Conservation (phyloP, 2,888 invertebrate species). For the Tanytarsus gracilentus region DNA sequence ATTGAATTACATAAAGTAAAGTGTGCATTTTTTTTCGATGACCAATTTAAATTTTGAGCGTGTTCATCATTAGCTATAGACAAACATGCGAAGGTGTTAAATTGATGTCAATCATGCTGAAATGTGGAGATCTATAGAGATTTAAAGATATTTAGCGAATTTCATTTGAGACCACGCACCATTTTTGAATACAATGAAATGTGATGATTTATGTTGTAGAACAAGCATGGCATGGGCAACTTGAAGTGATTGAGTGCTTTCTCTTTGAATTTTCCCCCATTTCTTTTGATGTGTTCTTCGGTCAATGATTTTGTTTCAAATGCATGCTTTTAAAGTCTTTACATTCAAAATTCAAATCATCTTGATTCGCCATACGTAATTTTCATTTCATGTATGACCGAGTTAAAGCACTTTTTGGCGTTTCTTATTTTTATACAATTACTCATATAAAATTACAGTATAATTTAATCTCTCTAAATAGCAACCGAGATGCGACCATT, state of each 20-base stretch:
- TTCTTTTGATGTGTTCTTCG: background rate
- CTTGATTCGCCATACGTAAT: background rate
- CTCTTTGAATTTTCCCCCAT: background rate
- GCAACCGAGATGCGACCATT: slow-evolving; percentile 13
- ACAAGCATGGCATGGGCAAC: background rate
- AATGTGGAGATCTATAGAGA: too few species aligned
- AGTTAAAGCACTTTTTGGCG: background rate
- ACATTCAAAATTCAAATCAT: too few species aligned
- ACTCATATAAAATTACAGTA: background rate
- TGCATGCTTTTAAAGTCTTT: background rate
- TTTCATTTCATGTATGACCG: background rate
- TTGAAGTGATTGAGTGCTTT: too few species aligned
- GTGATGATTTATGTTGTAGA: background rate
- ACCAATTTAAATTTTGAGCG: background rate
- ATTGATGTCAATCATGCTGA: slow-evolving; percentile 2
- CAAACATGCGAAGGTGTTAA: slow-evolving; percentile 24
- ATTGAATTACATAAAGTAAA: too few species aligned
- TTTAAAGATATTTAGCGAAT: too few species aligned
- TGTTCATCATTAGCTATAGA: slow-evolving; percentile 5
- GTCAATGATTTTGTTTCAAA: background rate
- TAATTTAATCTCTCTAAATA: background rate
- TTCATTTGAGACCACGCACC: too few species aligned
- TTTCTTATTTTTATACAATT: background rate
- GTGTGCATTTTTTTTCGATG: background rate
- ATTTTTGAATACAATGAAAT: too few species aligned